These are phyloP conservation scores for Mesochorus sp. DNA, from an alignment of 2,888 invertebrate species.

Conservation along the genomic window DNA sequence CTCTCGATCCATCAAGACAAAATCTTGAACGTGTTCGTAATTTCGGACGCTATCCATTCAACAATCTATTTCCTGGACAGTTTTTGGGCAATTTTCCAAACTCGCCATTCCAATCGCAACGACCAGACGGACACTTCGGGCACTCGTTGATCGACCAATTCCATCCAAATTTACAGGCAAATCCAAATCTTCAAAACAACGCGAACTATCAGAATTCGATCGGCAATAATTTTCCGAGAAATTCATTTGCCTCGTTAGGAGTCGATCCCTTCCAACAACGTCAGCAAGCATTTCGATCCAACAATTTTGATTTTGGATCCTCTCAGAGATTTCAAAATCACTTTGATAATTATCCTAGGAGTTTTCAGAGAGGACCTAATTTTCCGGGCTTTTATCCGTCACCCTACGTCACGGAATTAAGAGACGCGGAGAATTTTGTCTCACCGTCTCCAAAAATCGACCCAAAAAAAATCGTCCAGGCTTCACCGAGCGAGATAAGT, in stretches of 20 bases:
- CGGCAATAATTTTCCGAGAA: constrained; percentile 41
- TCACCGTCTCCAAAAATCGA: constrained; percentile 25
- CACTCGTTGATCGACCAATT: constrained; percentile 29
- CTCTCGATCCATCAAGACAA: constrained; percentile 40
- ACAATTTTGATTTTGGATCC: constrained; percentile 55
- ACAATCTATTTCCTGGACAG: constrained; percentile 44
- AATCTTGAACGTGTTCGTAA: constrained; percentile 59
- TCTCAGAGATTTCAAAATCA: constrained; percentile 60
- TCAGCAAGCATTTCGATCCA: constrained; percentile 52
- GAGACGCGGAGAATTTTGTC: constrained; percentile 14
- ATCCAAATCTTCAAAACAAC: constrained; percentile 25
- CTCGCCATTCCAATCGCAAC: constrained; percentile 38
- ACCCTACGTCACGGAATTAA: background rate
- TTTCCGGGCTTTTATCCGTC: constrained; percentile 46
- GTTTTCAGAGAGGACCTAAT: constrained; percentile 57
- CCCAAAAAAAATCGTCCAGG: constrained; percentile 19
- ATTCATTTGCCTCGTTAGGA: constrained; percentile 28
- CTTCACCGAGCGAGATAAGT: constrained; percentile 29
- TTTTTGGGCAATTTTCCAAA: constrained; percentile 36
- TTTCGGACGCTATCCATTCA: constrained; percentile 56
- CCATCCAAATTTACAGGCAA: constrained; percentile 22
- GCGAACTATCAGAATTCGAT: constrained; percentile 55
- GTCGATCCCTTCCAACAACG: constrained; percentile 49
- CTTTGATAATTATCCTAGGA: constrained; percentile 53
- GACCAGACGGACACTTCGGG: constrained; percentile 36